phyloP scores from a whole-genome alignment of 2,888 invertebrate genomes.

The Gnatocerus cornutus region DNA sequence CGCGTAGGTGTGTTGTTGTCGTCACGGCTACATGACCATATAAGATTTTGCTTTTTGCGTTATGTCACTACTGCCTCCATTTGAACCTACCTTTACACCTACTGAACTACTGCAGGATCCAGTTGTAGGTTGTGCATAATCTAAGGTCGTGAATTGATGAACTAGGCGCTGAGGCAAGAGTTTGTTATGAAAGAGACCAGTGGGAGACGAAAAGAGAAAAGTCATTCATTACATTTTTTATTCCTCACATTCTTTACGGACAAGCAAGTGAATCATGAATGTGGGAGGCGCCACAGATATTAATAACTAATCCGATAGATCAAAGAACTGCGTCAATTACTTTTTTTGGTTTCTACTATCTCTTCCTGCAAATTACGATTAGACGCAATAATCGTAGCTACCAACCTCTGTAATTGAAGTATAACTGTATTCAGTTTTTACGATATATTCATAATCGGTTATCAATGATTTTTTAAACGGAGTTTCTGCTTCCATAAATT shows the following conservation, averaged over 20 bases:
- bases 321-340: neutral
- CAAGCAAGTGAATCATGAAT: neutral
- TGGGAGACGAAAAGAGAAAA: neutral
- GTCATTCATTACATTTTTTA: neutral
- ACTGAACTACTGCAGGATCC: slow-evolving; percentile 40
- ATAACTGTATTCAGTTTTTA: no score
- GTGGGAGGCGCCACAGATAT: neutral
- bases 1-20: neutral
- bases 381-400: no score
- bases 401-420: no score
- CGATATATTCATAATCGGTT: no score
- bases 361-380: no score
- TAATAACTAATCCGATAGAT: neutral
- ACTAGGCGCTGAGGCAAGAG: slow-evolving; percentile 5
- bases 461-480: no score
- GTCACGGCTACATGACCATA: slow-evolving; percentile 32
- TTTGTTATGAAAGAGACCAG: slow-evolving; percentile 17
- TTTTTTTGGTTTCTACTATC: neutral
- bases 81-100: slow-evolving; percentile 49
- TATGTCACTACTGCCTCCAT: slow-evolving; percentile 49
- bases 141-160: slow-evolving; percentile 28
- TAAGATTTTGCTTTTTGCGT: slow-evolving; percentile 45
- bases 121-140: slow-evolving; percentile 24
- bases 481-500: no score
- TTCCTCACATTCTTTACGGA: neutral